Evolutionary conservation across 2,888 invertebrate species (phyloP), one percentile per base, ranked within the genome.

Genomic region (Xestia xanthographa): DNA sequence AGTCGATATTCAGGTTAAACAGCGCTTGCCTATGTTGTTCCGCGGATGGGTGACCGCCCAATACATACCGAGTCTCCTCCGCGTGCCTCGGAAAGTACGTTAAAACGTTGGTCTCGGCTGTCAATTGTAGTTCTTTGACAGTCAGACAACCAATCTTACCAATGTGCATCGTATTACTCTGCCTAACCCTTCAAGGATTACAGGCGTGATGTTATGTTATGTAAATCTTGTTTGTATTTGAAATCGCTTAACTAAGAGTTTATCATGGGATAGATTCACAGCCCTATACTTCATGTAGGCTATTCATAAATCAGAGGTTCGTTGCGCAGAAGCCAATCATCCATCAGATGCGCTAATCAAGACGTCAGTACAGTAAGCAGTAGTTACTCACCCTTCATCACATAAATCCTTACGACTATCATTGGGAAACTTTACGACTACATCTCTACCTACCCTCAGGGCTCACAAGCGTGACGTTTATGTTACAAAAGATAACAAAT

Each of bases 401-500:
- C 53, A 77, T 82, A 82, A 82, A 66, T 53, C 53, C 53, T 22
- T 12, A 22, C n/a, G 38, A 43, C 50, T 50, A 75, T 58, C 45
- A 66, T 14, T 66, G 69, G 14, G 22, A 43, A 77, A 66, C 69
- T 69, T 82, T 77, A 80, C 60, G 69, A 69, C 60, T 43, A 60
- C 66, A 43, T 74, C 45, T 38, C 60, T 75, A 22, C 62, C 43
- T 41, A 67, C 60, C 71, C 66, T 11, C 26, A 58, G 26, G 67
- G 43, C 45, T 58, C 41, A 70, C 58, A 71, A 72, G 41, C 66
- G 29, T 81, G 83, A 77, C 65, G 71, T 68, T 85, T 74, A 74
- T 85, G 73, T 29, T 82, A 58, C 43, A 65, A 83, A 83, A 82
- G 82, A 85, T 83, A 83, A 85, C 82, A 63, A 77, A 85, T 74